Base-by-base conservation (phyloP, 2,888 invertebrate genomes). In the Amiota minor region DNA sequence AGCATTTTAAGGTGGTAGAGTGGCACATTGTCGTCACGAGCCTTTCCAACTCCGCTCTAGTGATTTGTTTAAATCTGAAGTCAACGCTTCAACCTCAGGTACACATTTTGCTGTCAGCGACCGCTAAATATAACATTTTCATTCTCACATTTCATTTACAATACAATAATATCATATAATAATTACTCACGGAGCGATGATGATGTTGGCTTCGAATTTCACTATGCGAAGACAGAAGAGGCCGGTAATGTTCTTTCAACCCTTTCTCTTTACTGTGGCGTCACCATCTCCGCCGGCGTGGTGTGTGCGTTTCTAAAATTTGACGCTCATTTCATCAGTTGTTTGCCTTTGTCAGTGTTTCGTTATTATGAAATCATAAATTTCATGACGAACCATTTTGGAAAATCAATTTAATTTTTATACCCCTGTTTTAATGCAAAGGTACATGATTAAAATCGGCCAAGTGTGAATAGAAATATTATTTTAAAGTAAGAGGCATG, bases 361-460 rank as follows among this genome's bases (percentile, higher is more conserved):
- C 74, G 73, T 72, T 74, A 76, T 76, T 74, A 74, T 70, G 56
- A 76, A 76, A 74, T 73, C 74, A 73, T 74, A 74, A 74, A 73
- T 71, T 74, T 74, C 35, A 35, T 35, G 35, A 35, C 4, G 35
- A 35, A 35, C 35, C 35, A 35, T 35, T 35, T 35, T 35, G 35
- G 2, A 35, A 35, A 35, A 35, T 35, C 35, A 35, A 35, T 35
- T 35, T 35, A 4, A 35, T 35, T 35, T 23, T 35, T 35, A 35
- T 35, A 35, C 35, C 6, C 6, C 6, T 1, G 2, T 6, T 35
- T 35, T 35, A 35, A 35, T 35, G 6, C 6, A 35, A 35, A 6
- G 23, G 3, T 23, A n/a, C n/a, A n/a, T n/a, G n/a, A 35, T 35
- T 35, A 35, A 35, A 35, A 6, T 35, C 35, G 2, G 35, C 6